Percentiles rank a stretch among this genome's conserved stretches.
These are phyloP conservation scores for Takifugu bimaculatus DNA, from an alignment of 2,113 vertebrate genomes.

Conservation along the genomic window DNA sequence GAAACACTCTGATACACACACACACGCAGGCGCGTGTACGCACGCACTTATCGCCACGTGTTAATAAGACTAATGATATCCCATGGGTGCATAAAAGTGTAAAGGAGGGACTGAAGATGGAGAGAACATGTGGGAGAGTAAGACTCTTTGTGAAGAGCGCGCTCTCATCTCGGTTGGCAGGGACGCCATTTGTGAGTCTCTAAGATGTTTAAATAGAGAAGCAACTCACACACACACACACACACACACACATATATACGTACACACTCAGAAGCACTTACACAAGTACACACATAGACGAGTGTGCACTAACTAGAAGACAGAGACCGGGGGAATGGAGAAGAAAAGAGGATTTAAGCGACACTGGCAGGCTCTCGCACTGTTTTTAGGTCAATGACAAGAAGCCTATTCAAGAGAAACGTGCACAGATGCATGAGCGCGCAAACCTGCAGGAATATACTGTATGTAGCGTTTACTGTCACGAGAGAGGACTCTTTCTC, in stretches of 20 bases:
- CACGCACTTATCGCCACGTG: conserved; percentile 43
- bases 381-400: conserved; percentile 73
- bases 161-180: conserved; percentile 66
- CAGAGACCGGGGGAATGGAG: conserved; percentile 52
- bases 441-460: conserved; percentile 30
- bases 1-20: neutral
- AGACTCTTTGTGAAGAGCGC: conserved; percentile 54
- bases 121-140: conserved; percentile 44
- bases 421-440: conserved; percentile 19
- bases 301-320: conserved; percentile 35
- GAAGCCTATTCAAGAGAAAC: conserved; percentile 60
- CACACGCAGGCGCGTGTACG: conserved; percentile 8
- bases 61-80: conserved; percentile 69
- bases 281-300: conserved; percentile 13
- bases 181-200: conserved; percentile 63
- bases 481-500: neutral
- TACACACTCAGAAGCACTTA: conserved; percentile 1
- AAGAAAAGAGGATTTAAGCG: conserved; percentile 70
- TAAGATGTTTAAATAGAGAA: conserved; percentile 71
- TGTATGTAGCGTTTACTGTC: conserved; percentile 40
- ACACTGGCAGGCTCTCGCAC: conserved; percentile 63
- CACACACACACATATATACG: conserved; percentile 11
- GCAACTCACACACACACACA: conserved; percentile 29
- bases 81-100: conserved; percentile 55
- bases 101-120: conserved; percentile 38